phyloP scores from a whole-genome alignment of 2,888 invertebrate genomes.

The Notodonta dromedarius region DNA sequence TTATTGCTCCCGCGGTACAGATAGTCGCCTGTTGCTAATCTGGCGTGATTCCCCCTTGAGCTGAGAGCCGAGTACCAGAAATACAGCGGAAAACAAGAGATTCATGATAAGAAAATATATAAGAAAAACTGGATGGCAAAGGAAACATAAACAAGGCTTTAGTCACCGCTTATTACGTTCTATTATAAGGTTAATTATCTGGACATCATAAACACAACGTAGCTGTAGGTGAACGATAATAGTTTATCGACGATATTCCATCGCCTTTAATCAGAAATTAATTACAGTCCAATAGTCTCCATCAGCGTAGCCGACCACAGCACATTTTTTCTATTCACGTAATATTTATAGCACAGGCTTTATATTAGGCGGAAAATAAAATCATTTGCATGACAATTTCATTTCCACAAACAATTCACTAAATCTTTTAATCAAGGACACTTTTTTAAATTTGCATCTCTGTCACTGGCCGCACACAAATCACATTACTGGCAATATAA shows the following conservation, averaged over 20 bases:
- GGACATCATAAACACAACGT: not conserved
- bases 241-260: conserved; percentile 26
- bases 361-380: too few species aligned
- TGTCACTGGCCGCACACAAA: conserved; percentile 8
- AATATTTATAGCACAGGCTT: not conserved
- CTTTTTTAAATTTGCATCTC: not conserved
- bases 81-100: not conserved
- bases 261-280: conserved; percentile 12
- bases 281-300: not conserved
- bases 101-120: not conserved
- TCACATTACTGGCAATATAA: conserved; percentile 20
- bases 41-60: conserved; percentile 15
- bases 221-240: conserved; percentile 15
- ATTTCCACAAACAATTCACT: not conserved
- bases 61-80: not conserved
- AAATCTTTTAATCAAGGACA: not conserved
- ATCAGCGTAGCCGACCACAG: not conserved
- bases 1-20: conserved; percentile 31
- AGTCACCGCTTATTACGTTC: not conserved
- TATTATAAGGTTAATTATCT: not conserved
- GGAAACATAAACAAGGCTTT: not conserved
- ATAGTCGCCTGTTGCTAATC: conserved; percentile 46
- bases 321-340: not conserved
- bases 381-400: not conserved
- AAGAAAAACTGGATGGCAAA: too few species aligned